These are phyloP conservation scores for Notolepis coatsorum DNA, from an alignment of 2,797 vertebrate genomes.

Conservation along the genomic window DNA sequence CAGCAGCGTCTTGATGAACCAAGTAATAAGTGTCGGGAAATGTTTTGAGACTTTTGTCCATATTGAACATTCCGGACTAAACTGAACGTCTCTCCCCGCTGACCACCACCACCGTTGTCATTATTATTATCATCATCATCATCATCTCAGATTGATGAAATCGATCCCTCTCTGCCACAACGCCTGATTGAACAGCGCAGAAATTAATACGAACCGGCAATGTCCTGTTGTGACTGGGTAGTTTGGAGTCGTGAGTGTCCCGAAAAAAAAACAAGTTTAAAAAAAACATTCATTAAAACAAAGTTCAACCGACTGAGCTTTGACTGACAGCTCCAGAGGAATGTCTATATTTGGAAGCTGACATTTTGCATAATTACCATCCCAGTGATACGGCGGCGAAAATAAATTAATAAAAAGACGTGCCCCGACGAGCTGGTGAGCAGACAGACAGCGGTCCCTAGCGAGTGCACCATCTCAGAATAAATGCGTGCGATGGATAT, in stretches of 20 bases:
- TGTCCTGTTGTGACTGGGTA: slow-evolving; percentile 43
- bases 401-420: no score
- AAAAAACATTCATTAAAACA: slow-evolving; percentile 51
- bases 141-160: slow-evolving; percentile 30
- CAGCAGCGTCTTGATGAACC: slow-evolving; percentile 25
- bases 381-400: slow-evolving; percentile 54
- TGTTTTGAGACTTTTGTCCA: no score
- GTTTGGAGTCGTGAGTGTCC: no score
- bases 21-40: slow-evolving; percentile 9
- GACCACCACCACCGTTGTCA: no score
- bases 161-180: slow-evolving; percentile 18
- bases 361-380: slow-evolving; percentile 78
- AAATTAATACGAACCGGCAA: slow-evolving; percentile 36
- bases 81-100: no score
- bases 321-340: slow-evolving; percentile 71
- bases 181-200: slow-evolving; percentile 32
- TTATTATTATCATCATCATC: no score
- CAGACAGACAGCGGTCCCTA: slow-evolving; percentile 41
- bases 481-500: slow-evolving; percentile 66
- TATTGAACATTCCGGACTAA: no score
- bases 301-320: slow-evolving; percentile 20
- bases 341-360: slow-evolving; percentile 74
- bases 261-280: slow-evolving; percentile 36
- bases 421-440: slow-evolving; percentile 53
- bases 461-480: slow-evolving; percentile 37